Evolutionary conservation across 1,140 invertebrate species (phyloP), one percentile per base, ranked within the genome.

Genomic region (Hetaerina americana): DNA sequence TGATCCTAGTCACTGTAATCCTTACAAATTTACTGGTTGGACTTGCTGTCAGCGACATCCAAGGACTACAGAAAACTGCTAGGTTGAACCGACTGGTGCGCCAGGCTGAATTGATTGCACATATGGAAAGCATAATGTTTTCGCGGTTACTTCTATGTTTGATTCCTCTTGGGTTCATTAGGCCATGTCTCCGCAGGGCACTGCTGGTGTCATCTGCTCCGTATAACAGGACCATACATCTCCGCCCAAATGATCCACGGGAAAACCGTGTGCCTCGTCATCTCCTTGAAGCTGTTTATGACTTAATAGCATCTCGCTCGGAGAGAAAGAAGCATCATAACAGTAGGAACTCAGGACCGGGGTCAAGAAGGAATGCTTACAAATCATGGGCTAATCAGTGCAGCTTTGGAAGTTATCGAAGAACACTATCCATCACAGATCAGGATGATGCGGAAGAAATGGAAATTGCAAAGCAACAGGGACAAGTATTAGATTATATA

Each of bases 11-110:
- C 0, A 93, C 92, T 0, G 86, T 94, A n/a, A 92, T 95, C 75
- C 78, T 94, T 66, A 92, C 92, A 25, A 94, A 95, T 81, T 78
- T 95, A 3, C 85, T 94, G 78, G 88, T 93, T n/a, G 92, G 92
- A 78, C 82, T 94, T 66, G 91, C 92, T 25, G 91, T 94, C 24
- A 92, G 89, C 74, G 91, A 94, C 78, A 92, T 93, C 66, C 84
- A 90, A 81, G 91, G 91, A n/a, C 80, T 94, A 72, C 89, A 91
- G 81, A 88, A 90, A 77, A 91, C 90, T 73, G 92, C 92, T 0
- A 90, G 90, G 0, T 78, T 93, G 22, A 90, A 92, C 77, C 83
- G 92, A 49, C 77, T 94, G 26, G 88, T 93, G n/a, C 84, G 92
- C 5, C 89, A 90, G 80, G 90, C 91, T 0, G 88, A 92, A 76